Conservation (phyloP, 2,797 vertebrate species). For the Aphelocoma californica region DNA sequence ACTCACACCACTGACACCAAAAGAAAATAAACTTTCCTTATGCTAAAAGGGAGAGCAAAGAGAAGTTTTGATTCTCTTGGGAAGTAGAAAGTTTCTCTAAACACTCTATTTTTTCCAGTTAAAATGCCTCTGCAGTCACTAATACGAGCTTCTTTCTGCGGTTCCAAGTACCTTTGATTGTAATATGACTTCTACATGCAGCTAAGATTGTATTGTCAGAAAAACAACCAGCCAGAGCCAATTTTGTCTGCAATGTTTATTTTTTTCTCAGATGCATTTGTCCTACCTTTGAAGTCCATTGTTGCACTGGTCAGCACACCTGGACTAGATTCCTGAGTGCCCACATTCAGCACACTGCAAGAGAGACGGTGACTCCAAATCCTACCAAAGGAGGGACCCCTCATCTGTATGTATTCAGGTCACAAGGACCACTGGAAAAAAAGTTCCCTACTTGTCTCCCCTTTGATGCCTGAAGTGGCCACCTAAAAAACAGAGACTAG, state of each 20-base stretch:
- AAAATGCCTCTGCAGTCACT: not conserved
- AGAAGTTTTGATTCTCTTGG: not conserved
- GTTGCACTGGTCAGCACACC: not conserved
- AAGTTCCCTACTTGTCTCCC: not conserved
- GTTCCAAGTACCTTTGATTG: not conserved
- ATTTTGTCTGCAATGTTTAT: not conserved
- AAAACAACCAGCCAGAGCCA: not conserved
- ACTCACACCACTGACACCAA: not conserved
- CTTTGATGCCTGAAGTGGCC: not conserved
- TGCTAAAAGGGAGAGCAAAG: not conserved
- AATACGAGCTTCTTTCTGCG: not conserved
- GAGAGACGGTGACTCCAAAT: not conserved
- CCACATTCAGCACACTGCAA: not conserved
- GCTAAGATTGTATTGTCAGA: not conserved
- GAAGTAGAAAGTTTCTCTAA: not conserved
- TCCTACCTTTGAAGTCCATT: not conserved
- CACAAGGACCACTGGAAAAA: not conserved
- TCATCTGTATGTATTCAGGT: conserved; percentile 13
- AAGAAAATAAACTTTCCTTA: not conserved
- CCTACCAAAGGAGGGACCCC: not conserved
- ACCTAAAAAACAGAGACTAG: no score
- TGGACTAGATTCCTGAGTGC: not conserved
- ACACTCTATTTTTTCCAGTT: not conserved
- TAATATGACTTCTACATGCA: not conserved
- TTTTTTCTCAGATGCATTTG: not conserved